Evolutionary conservation across 2,888 invertebrate genomes (phyloP), one percentile per base, ranked within the genome.

Genomic region (Invenusta paracnida): DNA sequence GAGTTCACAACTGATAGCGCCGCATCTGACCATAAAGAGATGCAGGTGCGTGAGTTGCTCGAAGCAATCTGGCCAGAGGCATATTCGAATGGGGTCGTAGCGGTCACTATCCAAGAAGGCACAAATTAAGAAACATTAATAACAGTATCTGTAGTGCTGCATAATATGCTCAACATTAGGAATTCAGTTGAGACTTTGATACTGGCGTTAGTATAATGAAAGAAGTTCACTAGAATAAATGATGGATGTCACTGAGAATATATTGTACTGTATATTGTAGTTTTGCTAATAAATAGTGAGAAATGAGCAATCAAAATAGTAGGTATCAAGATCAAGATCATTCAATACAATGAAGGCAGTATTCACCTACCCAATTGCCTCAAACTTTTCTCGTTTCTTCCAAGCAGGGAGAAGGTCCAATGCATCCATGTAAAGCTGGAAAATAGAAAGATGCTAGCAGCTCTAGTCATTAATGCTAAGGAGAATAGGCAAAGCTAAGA

Each of bases 1-100:
- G 89, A 92, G 89, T 87, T 92, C 92, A 89, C 92, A 92, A 30
- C 92, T 92, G 84, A 92, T 92, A 17, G 92, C 92, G 29, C 92
- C 92, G 89, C 91, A 92, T 0, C 92, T 91, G 84, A 92, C n/a
- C 90, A 91, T 90, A 84, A 91, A 91, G 17, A 90, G 86, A 67
- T 88, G 89, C 0, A 89, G 86, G 28, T 89, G 85, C 30, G 89
- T 88, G 25, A 90, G 87, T 86, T 88, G 88, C 87, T 89, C 82
- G 85, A 89, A 87, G 85, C 89, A 86, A 30, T 89, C 88, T 0
- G 90, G 88, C 5, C 88, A 88, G 23, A 91, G 88, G 88, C 91
- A 90, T 1, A 89, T 88, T 67, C 91, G 88, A 67, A 91, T 87
- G n/a, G 88, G 88, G 87, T 91, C 91, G 88, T 91, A 91, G 29